phyloP scores from a whole-genome alignment of 2,888 invertebrate species.

The Crocallis elinguaria region DNA sequence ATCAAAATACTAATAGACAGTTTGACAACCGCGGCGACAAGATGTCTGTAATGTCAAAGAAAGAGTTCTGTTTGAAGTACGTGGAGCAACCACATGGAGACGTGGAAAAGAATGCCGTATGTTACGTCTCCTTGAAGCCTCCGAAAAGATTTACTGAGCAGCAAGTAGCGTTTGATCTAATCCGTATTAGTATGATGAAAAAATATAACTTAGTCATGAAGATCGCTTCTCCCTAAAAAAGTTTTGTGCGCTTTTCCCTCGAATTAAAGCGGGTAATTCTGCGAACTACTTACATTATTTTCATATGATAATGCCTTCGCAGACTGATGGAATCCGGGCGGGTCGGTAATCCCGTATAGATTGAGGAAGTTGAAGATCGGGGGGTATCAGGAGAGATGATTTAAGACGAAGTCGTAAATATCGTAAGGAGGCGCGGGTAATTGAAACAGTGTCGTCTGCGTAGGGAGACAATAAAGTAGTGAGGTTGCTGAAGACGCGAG shows the following conservation, averaged over 20 bases:
- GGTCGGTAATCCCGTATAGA: conserved; percentile 42
- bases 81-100: conserved; percentile 28
- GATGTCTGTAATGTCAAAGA: conserved; percentile 36
- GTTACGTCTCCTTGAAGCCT: conserved; percentile 15
- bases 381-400: conserved; percentile 49
- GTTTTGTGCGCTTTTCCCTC: conserved; percentile 24
- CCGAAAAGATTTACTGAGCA: conserved; percentile 19
- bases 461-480: conserved; percentile 68
- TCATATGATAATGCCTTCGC: conserved; percentile 40
- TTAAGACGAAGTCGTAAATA: conserved; percentile 58
- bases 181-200: conserved; percentile 18
- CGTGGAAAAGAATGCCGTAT: conserved; percentile 29
- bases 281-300: conserved; percentile 40
- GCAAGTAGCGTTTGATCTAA: conserved; percentile 24
- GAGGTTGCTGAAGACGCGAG: conserved; percentile 39
- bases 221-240: conserved; percentile 13
- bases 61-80: conserved; percentile 33
- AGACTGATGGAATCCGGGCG: conserved; percentile 40
- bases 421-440: conserved; percentile 68
- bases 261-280: conserved; percentile 33
- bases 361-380: conserved; percentile 41
- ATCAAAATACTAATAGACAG: conserved; percentile 40
- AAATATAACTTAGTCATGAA: conserved; percentile 17
- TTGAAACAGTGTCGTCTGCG: conserved; percentile 68
- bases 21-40: conserved; percentile 33